phyloP scores from a whole-genome alignment of 1,140 invertebrate genomes.

The Caenorhabditis brenneri region DNA sequence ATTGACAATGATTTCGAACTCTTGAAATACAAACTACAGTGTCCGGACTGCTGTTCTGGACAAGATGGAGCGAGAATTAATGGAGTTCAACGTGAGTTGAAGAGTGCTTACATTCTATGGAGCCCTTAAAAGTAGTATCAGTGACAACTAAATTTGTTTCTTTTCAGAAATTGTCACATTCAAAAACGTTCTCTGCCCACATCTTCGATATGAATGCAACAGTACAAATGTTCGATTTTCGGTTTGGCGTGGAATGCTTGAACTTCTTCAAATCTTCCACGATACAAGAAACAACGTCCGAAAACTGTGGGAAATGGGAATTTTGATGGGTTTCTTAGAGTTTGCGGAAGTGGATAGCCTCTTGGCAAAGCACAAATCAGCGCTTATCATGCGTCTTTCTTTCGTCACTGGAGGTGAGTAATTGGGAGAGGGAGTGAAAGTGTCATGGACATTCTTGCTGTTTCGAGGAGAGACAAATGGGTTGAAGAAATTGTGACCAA shows the following conservation, averaged over 20 bases:
- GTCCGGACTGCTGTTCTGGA: conserved; percentile 61
- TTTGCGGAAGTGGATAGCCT: conserved; percentile 65
- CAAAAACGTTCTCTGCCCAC: conserved; percentile 69
- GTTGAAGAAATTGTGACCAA: neutral
- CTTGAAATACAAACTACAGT: conserved; percentile 66
- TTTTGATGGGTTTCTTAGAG: conserved; percentile 68
- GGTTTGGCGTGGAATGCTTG: conserved; percentile 69
- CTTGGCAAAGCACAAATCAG: conserved; percentile 61
- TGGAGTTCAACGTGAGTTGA: conserved; percentile 51
- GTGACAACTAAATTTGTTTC: neutral
- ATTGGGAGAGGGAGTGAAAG: neutral
- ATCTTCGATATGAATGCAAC: conserved; percentile 70
- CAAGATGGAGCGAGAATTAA: conserved; percentile 51
- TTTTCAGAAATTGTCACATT: conserved; percentile 62
- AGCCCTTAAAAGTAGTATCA: too few species aligned
- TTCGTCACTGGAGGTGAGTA: conserved; percentile 66
- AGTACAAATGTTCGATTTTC: conserved; percentile 69
- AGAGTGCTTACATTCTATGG: too few species aligned
- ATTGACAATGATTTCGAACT: conserved; percentile 66
- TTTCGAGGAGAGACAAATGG: neutral
- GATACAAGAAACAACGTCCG: conserved; percentile 62
- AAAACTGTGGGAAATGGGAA: conserved; percentile 68
- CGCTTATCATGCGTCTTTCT: conserved; percentile 68
- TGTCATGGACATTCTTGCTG: neutral
- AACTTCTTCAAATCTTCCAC: conserved; percentile 69